Conservation (phyloP, 2,113 vertebrate genomes). For the Halcyon senegalensis region DNA sequence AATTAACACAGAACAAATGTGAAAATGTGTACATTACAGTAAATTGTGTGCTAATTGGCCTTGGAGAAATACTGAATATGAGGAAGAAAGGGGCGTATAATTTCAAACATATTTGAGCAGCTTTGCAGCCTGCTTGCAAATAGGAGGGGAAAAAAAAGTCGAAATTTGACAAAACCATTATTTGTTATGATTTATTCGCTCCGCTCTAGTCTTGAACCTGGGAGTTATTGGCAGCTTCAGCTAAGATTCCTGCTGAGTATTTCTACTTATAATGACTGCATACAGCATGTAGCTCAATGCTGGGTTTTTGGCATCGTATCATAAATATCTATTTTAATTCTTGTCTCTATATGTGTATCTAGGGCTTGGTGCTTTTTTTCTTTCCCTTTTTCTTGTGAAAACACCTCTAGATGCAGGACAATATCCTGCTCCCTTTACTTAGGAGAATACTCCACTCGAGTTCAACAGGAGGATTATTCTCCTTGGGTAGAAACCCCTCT, state of each 20-base stretch:
- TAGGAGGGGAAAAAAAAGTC: neutral
- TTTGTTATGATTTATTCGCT: constrained; percentile 71
- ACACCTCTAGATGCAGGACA: constrained; percentile 21
- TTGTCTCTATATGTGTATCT: constrained; percentile 5
- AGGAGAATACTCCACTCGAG: constrained; percentile 20
- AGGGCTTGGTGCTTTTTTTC: neutral
- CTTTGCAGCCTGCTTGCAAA: constrained; percentile 51
- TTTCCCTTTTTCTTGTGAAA: neutral
- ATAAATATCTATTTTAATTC: constrained; percentile 66
- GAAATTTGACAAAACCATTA: constrained; percentile 67
- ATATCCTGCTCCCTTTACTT: constrained; percentile 32
- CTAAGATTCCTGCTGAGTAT: constrained; percentile 67
- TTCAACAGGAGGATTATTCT: constrained; percentile 55
- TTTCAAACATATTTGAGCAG: constrained; percentile 56
- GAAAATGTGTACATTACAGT: constrained; percentile 63
- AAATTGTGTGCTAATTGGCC: constrained; percentile 62
- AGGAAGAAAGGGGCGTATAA: constrained; percentile 51
- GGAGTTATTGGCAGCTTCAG: constrained; percentile 68
- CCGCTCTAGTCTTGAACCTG: constrained; percentile 61
- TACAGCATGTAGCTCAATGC: constrained; percentile 44
- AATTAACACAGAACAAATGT: constrained; percentile 64
- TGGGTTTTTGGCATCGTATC: constrained; percentile 49
- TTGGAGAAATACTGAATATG: constrained; percentile 22
- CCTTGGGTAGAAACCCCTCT: constrained; percentile 34
- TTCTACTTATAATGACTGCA: constrained; percentile 65